Conservation (phyloP, 2,888 invertebrate species). For the Belgica antarctica region DNA sequence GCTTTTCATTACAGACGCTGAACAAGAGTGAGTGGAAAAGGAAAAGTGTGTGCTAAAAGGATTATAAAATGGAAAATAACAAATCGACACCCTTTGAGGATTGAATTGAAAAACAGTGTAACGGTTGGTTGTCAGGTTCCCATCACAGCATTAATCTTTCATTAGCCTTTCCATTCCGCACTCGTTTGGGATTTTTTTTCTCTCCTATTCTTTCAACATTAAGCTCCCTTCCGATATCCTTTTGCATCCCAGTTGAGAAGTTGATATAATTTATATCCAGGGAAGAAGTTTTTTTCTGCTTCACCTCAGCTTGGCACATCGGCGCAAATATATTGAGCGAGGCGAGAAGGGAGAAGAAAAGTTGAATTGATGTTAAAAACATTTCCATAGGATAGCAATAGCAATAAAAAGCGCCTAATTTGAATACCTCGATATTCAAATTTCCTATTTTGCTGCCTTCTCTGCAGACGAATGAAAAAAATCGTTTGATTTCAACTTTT, state of each 20-base stretch:
- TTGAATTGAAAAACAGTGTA: constrained; percentile 28
- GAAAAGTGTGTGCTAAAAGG: constrained; percentile 20
- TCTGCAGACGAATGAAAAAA: not conserved
- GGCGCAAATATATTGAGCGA: constrained; percentile 10
- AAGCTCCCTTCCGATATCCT: not conserved
- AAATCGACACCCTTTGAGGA: constrained; percentile 35
- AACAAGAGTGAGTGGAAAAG: constrained; percentile 10
- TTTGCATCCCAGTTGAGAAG: not conserved
- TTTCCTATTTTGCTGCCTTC: constrained; percentile 24
- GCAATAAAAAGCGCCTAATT: constrained; percentile 29
- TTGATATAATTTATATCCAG: constrained; percentile 17
- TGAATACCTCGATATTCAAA: constrained; percentile 11
- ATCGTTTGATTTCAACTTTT: constrained; percentile 3
- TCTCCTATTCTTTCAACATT: not conserved
- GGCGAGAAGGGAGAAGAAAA: not conserved
- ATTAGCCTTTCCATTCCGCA: constrained; percentile 21
- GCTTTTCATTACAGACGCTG: constrained; percentile 23
- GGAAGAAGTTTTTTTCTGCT: not conserved
- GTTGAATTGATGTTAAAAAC: not conserved
- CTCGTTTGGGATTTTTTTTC: no score
- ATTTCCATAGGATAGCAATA: constrained; percentile 10
- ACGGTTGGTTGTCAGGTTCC: not conserved
- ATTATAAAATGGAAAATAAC: constrained; percentile 35
- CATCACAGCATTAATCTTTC: constrained; percentile 33
- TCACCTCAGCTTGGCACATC: not conserved